phyloP scores from a whole-genome alignment of 1,140 invertebrate species.

The Bactericera cockerelli region DNA sequence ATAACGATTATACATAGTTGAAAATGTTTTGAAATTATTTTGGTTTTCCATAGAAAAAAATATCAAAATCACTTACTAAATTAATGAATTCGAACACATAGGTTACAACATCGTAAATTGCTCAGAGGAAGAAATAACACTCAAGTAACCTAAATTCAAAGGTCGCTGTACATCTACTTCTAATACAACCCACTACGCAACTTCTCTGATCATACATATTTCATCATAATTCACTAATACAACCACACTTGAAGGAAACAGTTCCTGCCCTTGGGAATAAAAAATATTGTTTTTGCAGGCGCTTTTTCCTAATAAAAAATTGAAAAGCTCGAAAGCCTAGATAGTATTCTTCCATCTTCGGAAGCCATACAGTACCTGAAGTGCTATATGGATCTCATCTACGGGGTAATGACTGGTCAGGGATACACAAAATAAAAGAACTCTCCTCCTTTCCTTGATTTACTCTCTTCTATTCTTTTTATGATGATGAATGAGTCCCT shows the following conservation, averaged over 20 bases:
- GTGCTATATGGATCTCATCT: background rate
- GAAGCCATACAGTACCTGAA: background rate
- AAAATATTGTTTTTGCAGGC: background rate
- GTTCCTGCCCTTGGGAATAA: background rate
- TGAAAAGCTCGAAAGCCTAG: background rate
- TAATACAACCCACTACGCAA: too few species aligned
- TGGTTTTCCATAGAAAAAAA: too few species aligned
- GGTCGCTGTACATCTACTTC: too few species aligned
- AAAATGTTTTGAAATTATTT: too few species aligned
- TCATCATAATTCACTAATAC: slow-evolving; percentile 3
- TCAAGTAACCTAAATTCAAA: too few species aligned
- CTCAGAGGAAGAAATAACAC: too few species aligned
- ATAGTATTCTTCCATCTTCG: background rate
- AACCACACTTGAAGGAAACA: background rate
- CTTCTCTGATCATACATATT: background rate
- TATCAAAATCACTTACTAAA: too few species aligned
- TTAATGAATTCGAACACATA: too few species aligned
- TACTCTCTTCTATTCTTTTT: background rate
- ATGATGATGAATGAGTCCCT: slow-evolving; percentile 2
- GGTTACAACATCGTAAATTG: too few species aligned
- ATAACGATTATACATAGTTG: too few species aligned
- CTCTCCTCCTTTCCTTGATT: background rate
- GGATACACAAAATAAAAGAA: background rate
- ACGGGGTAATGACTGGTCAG: background rate
- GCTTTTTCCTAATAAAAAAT: slow-evolving; percentile 5